Evolutionary conservation across 2,797 vertebrate species (phyloP).

Genomic region (Pangasius djambal): DNA sequence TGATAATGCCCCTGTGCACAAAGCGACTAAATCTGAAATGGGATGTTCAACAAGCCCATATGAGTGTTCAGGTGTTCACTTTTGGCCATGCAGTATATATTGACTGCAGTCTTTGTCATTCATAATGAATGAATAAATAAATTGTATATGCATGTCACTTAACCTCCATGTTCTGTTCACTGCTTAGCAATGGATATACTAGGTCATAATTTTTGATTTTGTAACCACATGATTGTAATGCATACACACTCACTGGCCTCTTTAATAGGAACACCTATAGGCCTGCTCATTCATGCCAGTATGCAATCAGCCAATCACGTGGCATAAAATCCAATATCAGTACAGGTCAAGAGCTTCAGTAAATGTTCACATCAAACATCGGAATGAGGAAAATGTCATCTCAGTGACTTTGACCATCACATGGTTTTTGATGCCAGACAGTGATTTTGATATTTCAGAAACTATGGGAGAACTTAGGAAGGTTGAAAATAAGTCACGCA

Average conservation of each 20-base stretch:
- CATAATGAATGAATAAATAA: background rate
- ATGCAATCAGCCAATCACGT: background rate
- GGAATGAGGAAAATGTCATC: background rate
- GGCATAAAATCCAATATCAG: background rate
- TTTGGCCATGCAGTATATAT: background rate
- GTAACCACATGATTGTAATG: background rate
- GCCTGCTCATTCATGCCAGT: background rate
- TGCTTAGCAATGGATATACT: background rate
- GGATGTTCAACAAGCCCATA: background rate
- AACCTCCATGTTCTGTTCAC: background rate
- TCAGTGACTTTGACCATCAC: background rate
- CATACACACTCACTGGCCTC: background rate
- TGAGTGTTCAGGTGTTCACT: background rate
- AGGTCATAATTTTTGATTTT: background rate
- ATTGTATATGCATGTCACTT: background rate
- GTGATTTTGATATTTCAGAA: background rate
- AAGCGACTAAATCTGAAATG: background rate
- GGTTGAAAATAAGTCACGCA: too few species aligned
- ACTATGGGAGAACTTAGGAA: too few species aligned
- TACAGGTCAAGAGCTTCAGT: background rate
- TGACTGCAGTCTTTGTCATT: background rate
- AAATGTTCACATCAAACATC: background rate
- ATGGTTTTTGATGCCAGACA: background rate
- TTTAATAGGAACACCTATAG: background rate
- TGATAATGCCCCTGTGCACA: background rate